Evolutionary conservation across 2,888 invertebrate genomes (phyloP).

Genomic region (Dicroscelio sp.): DNA sequence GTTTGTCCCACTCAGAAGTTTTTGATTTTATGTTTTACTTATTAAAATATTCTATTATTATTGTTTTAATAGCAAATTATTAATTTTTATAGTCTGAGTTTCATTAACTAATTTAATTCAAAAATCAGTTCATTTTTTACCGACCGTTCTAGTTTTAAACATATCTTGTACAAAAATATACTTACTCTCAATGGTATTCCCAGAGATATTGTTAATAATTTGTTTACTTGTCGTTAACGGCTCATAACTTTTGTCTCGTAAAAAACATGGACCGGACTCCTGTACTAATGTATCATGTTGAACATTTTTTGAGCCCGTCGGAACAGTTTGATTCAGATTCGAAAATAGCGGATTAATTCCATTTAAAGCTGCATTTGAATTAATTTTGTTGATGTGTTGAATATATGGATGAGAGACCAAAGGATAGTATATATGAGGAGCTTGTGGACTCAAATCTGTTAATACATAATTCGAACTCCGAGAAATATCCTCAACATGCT

Average conservation of each 20-base stretch:
- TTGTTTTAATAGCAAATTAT: no score
- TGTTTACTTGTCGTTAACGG: not conserved
- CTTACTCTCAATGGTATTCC: not conserved
- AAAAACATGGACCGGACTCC: not conserved
- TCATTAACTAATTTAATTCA: no score
- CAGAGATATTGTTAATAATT: not conserved
- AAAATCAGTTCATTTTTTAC: no score
- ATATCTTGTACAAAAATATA: no score
- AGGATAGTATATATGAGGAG: not conserved
- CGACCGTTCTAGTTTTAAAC: no score
- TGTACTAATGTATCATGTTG: not conserved
- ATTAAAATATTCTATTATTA: no score
- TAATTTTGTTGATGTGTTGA: not conserved
- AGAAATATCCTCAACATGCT: not conserved
- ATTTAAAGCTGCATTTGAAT: not conserved
- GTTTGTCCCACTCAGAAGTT: no score
- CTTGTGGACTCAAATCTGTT: not conserved
- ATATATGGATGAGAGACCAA: not conserved
- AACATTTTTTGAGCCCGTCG: not conserved
- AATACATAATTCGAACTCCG: not conserved
- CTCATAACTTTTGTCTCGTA: not conserved
- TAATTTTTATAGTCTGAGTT: no score
- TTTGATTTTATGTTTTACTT: no score
- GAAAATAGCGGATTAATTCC: not conserved
- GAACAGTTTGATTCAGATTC: not conserved